Evolutionary conservation across 2,888 invertebrate genomes (phyloP), one percentile per base, ranked within the genome.

Genomic region (Eristalis intricaria): DNA sequence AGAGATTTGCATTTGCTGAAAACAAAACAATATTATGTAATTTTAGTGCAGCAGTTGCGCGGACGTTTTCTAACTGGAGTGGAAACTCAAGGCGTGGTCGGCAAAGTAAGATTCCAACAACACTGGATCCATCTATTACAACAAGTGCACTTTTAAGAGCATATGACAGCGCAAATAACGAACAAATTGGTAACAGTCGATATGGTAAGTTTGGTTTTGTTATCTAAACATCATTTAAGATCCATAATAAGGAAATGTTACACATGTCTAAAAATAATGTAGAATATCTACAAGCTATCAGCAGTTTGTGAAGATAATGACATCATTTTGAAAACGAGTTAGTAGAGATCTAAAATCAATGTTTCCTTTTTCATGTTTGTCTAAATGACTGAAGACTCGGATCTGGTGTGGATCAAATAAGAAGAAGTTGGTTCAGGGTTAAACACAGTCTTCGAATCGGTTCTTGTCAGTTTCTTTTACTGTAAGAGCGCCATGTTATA

Each of bases 91-190:
- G 97, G 90, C 96, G 96, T 81, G 97, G 96, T 68, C 94, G 97
- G 89, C 94, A 94, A 90, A 94, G 93, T 89, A 93, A 93, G 89
- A 93, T 94, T 68, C 94, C 94, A 74, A 95, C 95, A 43, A 95
- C 96, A 35, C 94, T 97, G 86, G 97, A 97, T 92, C 97, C 97
- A 2, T 94, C 95, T 89, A 91, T 96, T 80, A 97, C 97, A 92
- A 95, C 96, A 90, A 95, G 95, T 90, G 96, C 96, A 8, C 93
- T 97, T 26, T 92, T 96, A 79, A 94, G 94, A 90, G 94, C 94
- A 89, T 95, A 95, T 92, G 93, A 94, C 91, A 92, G 94, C 84
- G 95, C 94, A 43, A 95, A 95, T 90, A 94, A 94, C 91, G 94
- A 94, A 89, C 89, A 89, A 83, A 89, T 90, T 88, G 90, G 90